Evolutionary conservation across 2,888 invertebrate genomes (phyloP).

Genomic region (Ditylenchus weischeri): DNA sequence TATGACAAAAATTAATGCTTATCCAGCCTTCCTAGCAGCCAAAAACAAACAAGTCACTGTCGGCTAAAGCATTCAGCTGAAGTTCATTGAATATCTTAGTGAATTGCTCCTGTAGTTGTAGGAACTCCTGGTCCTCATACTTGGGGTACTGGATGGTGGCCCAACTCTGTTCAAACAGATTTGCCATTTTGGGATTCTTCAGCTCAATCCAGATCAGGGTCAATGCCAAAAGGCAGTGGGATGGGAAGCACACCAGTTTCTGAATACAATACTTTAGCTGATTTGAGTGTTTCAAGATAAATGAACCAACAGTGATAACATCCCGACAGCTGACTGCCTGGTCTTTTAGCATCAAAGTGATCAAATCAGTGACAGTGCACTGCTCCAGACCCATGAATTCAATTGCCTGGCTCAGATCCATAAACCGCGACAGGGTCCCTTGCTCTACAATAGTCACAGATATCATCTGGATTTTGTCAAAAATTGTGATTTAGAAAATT

Average conservation of each 20-base stretch:
- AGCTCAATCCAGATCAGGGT: conserved; percentile 27
- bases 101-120: conserved; percentile 20
- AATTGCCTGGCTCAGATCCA: conserved; percentile 18
- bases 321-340: neutral
- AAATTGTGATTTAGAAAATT: neutral
- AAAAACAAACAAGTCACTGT: conserved; percentile 7
- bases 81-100: conserved; percentile 17
- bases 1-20: neutral
- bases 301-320: neutral
- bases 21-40: neutral
- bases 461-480: neutral
- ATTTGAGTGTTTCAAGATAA: neutral
- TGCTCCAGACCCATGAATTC: conserved; percentile 15
- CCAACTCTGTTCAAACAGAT: conserved; percentile 23
- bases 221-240: conserved; percentile 19
- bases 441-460: conserved; percentile 8
- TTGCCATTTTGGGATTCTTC: conserved; percentile 20
- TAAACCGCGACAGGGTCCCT: neutral
- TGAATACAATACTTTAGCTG: conserved; percentile 7
- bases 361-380: conserved; percentile 5
- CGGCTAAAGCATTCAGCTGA: neutral
- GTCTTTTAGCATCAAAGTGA: conserved; percentile 8
- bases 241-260: conserved; percentile 22
- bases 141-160: conserved; percentile 7
- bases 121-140: conserved; percentile 14